Conservation (phyloP, 2,797 vertebrate genomes). For the Pelobates cultripes region DNA sequence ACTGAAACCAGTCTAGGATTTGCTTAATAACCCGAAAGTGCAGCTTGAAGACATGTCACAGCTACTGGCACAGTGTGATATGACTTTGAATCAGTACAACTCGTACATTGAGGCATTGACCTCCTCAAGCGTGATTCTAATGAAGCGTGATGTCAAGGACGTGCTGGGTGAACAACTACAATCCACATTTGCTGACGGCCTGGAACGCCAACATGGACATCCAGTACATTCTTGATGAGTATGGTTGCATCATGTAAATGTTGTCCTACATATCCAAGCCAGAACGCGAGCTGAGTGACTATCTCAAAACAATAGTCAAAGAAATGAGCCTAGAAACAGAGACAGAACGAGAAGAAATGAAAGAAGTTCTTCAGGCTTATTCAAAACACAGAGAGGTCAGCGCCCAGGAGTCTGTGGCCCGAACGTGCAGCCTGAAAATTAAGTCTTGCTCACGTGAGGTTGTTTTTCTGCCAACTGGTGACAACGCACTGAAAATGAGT, state of each 20-base stretch:
- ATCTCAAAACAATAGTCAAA: slow-evolving; percentile 28
- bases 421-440: slow-evolving; percentile 24
- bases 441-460: slow-evolving; percentile 31
- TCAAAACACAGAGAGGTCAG: slow-evolving; percentile 8
- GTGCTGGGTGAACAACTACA: not conserved
- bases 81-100: slow-evolving; percentile 21
- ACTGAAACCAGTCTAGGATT: slow-evolving; percentile 9
- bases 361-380: slow-evolving; percentile 3
- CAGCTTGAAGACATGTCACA: not conserved
- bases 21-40: not conserved
- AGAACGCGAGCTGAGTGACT: slow-evolving; percentile 50
- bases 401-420: slow-evolving; percentile 7
- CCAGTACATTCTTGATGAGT: slow-evolving; percentile 36
- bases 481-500: slow-evolving; percentile 18
- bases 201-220: slow-evolving; percentile 50
- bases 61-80: not conserved
- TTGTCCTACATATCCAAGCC: slow-evolving; percentile 52
- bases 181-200: slow-evolving; percentile 16
- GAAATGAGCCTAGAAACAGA: not conserved
- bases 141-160: too few relatives aligned
- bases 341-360: not conserved
- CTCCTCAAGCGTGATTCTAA: slow-evolving; percentile 22
- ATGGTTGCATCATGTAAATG: slow-evolving; percentile 52
- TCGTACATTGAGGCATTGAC: not conserved
- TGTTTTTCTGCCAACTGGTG: slow-evolving; percentile 37